These are phyloP conservation scores for Acrobasis consociella DNA, from an alignment of 2,888 invertebrate genomes.

Conservation along the genomic window DNA sequence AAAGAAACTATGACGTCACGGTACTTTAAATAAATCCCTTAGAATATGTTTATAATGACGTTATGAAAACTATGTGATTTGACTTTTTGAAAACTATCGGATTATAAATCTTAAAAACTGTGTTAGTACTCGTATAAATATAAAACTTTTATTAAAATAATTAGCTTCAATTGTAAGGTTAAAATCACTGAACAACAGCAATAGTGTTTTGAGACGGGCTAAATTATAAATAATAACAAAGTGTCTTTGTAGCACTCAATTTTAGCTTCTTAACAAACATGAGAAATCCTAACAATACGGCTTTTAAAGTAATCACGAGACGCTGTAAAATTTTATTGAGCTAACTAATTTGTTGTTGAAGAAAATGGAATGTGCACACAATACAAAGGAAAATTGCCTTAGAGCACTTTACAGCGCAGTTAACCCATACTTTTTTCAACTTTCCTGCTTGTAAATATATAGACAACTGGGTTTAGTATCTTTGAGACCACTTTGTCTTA, in stretches of 20 bases:
- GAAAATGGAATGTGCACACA: slow-evolving; percentile 25
- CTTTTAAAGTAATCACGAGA: slow-evolving; percentile 24
- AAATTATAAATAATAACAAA: neutral
- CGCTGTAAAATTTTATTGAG: slow-evolving; percentile 24
- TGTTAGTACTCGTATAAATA: too few relatives aligned
- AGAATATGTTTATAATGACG: too few relatives aligned
- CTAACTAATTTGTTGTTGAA: slow-evolving; percentile 26
- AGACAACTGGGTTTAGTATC: neutral
- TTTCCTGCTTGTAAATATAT: neutral
- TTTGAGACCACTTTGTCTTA: neutral
- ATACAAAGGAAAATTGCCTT: slow-evolving; percentile 21
- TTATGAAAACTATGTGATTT: too few relatives aligned
- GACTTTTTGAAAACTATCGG: too few relatives aligned
- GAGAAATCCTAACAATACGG: slow-evolving; percentile 16
- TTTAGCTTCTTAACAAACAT: neutral
- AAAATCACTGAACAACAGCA: too few relatives aligned
- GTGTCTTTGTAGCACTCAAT: neutral
- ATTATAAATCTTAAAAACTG: too few relatives aligned
- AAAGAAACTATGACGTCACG: too few relatives aligned
- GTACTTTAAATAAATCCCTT: too few relatives aligned
- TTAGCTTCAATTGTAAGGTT: too few relatives aligned
- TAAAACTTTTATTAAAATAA: too few relatives aligned
- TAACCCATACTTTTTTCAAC: neutral
- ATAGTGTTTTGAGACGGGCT: too few relatives aligned
- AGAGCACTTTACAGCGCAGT: slow-evolving; percentile 1